Conservation (phyloP, 1,140 invertebrate species). For the Drosophila kohkoa region DNA sequence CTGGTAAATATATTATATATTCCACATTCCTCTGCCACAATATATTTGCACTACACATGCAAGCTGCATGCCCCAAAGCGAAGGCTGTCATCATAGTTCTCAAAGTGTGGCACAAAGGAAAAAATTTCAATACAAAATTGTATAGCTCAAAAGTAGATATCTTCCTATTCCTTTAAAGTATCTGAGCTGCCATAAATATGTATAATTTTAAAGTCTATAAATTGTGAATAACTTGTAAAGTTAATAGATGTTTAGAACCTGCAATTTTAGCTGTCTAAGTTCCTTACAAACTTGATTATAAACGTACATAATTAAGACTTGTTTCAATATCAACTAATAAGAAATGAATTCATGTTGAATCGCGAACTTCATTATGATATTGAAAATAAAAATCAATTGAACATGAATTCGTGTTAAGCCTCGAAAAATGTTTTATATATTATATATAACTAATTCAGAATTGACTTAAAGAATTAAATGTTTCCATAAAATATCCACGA, state of each 20-base stretch:
- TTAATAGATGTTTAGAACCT: background rate
- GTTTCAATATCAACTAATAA: too few relatives aligned
- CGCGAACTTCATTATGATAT: too few relatives aligned
- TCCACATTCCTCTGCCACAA: conserved; percentile 28
- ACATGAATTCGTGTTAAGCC: too few relatives aligned
- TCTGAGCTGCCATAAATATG: background rate
- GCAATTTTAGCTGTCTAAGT: background rate
- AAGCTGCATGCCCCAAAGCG: conserved; percentile 5
- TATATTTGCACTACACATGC: conserved; percentile 47
- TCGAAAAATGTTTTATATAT: too few relatives aligned
- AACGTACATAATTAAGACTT: conserved; percentile 22
- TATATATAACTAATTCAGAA: too few relatives aligned
- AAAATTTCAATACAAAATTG: background rate
- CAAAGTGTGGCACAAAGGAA: background rate
- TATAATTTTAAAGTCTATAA: background rate
- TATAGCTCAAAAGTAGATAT: too few relatives aligned
- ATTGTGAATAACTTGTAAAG: background rate
- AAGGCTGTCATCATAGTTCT: conserved; percentile 16
- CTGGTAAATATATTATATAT: conserved; percentile 1
- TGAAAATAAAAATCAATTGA: too few relatives aligned
- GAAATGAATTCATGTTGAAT: too few relatives aligned
- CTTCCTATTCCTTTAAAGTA: too few relatives aligned
- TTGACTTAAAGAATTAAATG: too few relatives aligned
- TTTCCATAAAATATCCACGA: too few relatives aligned
- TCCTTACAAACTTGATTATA: too few relatives aligned